Evolutionary conservation across 2,797 vertebrate genomes (phyloP).

Genomic region (Phaenicophaeus curvirostris): DNA sequence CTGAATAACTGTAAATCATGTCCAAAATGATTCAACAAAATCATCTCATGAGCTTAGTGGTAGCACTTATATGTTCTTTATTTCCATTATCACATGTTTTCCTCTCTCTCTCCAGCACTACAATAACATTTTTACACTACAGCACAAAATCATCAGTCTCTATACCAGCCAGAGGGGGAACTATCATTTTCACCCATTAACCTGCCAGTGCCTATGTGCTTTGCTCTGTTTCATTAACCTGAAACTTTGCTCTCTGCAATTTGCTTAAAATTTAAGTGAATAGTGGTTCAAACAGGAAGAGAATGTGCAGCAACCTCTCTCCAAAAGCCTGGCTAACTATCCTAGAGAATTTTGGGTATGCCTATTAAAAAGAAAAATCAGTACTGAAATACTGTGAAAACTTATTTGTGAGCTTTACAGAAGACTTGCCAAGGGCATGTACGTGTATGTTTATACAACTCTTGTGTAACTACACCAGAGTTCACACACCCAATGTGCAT

Average conservation of each 20-base stretch:
- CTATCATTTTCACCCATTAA: not conserved
- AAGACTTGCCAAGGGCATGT: accelerated
- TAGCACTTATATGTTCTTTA: not conserved
- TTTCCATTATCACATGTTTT: not conserved
- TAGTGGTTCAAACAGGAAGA: not conserved
- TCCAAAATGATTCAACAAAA: not conserved
- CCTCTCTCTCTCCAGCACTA: not conserved
- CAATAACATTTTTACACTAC: not conserved
- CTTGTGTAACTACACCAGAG: too few species aligned
- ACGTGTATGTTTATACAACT: accelerated
- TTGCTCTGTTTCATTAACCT: not conserved
- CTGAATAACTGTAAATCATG: not conserved
- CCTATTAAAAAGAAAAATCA: accelerated
- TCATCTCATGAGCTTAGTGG: not conserved
- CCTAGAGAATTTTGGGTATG: not conserved
- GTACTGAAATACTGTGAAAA: not conserved
- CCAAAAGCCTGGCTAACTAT: not conserved
- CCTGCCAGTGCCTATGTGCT: not conserved
- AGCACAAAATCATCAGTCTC: not conserved
- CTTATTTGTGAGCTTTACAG: not conserved
- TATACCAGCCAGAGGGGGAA: not conserved
- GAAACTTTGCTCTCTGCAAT: not conserved
- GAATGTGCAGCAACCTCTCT: not conserved
- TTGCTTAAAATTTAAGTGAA: not conserved
- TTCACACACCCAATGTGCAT: accelerated